Base-by-base conservation (phyloP, 2,797 vertebrate species). In the Acanthurus tractus region DNA sequence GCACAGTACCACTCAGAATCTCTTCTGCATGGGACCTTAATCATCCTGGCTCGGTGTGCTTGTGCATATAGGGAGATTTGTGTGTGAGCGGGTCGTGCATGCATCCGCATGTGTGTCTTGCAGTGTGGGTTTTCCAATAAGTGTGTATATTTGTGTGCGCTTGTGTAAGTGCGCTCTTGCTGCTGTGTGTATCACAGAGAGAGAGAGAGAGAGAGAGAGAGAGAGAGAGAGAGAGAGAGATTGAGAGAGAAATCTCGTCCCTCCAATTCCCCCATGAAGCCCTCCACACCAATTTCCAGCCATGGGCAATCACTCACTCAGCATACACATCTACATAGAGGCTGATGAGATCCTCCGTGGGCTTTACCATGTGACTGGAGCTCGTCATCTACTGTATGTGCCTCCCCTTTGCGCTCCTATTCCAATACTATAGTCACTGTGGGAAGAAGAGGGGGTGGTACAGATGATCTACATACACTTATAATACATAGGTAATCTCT, bases 261-360 rank as follows among this genome's bases (percentile, higher is more conserved):
- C 86, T 83, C 88, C 92, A 94, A 96, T 95, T 96, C 94, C 94
- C 95, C 74, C 62, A 87, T 94, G 95, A 93, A 94, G 88, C 93
- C 91, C 91, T 91, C 91, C 88, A 93, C 93, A 95, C 94, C 94
- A 95, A 93, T 94, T 95, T 95, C 84, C 92, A 95, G 93, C 92
- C 93, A 92, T 86, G 92, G 90, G 93, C 94, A 95, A 95, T 95
- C 95, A 95, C 92, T 95, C 95, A 95, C 94, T 95, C 94, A 92
- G 91, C 88, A 88, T 89, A 90, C 89, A 92, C 92, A 95, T 96
- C 94, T 95, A 94, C 94, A 95, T 95, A 93, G 93, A 94, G 88
- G 89, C 93, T 95, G 95, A 95, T 95, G 94, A 95, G 93, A 91
- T 94, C 90, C 94, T 93, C 90, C 82, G 80, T 91, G 94, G 93